A percentile compares a stretch with the other conserved stretches of the same genome.
Conservation (phyloP, 2,888 invertebrate genomes). For the Epirrita christyi region DNA sequence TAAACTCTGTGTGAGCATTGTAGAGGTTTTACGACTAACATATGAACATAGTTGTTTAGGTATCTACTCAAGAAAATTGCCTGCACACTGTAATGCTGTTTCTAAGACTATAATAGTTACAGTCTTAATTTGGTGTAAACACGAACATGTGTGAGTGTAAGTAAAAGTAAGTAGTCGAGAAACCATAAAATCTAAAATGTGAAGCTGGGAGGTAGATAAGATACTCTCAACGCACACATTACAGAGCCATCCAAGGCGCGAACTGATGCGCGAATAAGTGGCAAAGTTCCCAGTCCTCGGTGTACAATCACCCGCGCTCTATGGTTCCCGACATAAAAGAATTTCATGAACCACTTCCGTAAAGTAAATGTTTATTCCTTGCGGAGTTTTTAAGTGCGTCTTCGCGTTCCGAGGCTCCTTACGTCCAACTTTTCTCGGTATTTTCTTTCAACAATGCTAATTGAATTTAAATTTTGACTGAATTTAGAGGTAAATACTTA, state of each 20-base stretch:
- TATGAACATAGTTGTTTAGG: too few relatives aligned
- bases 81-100: background rate
- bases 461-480: constrained; percentile 39
- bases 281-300: constrained; percentile 53
- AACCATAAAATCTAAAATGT: background rate
- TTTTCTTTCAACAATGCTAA: constrained; percentile 32
- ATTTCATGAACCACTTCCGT: constrained; percentile 42
- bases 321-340: constrained; percentile 43
- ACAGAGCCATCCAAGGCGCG: constrained; percentile 44
- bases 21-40: too few relatives aligned
- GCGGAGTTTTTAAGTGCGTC: constrained; percentile 40
- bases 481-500: constrained; percentile 49
- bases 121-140: background rate
- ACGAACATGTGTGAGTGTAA: background rate
- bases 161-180: background rate
- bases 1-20: too few relatives aligned
- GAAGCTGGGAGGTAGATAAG: constrained; percentile 26
- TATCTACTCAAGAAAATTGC: too few relatives aligned
- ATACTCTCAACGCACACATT: constrained; percentile 37
- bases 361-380: constrained; percentile 41
- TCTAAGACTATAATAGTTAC: background rate
- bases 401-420: constrained; percentile 26
- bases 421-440: constrained; percentile 22
- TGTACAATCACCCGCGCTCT: constrained; percentile 45
- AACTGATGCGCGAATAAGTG: constrained; percentile 56